These are phyloP conservation scores for Phasia obesa DNA, from an alignment of 2,888 invertebrate genomes.

Conservation along the genomic window DNA sequence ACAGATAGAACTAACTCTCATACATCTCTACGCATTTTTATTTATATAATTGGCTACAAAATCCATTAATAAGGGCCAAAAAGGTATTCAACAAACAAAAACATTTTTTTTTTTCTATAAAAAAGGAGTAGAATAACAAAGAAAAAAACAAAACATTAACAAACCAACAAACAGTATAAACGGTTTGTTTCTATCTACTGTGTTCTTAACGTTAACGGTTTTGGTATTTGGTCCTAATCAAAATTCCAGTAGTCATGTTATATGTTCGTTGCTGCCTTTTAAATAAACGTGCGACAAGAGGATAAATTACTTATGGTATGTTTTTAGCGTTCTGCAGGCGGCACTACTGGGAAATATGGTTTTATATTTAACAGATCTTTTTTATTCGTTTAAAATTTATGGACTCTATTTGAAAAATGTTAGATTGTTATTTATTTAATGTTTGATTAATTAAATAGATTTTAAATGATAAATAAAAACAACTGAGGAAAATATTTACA, in stretches of 20 bases:
- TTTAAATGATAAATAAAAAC: neutral
- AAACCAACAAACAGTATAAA: neutral
- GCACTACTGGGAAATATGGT: slow-evolving; percentile 13
- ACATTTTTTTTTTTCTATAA: neutral
- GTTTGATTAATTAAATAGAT: slow-evolving; percentile 32
- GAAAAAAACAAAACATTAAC: neutral
- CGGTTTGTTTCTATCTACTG: neutral
- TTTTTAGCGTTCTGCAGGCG: neutral
- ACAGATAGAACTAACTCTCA: slow-evolving; percentile 19
- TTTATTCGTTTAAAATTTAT: slow-evolving; percentile 29
- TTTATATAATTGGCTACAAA: slow-evolving; percentile 60
- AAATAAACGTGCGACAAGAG: slow-evolving; percentile 69
- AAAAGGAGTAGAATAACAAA: slow-evolving; percentile 26
- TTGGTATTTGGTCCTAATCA: slow-evolving; percentile 81
- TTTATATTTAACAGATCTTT: slow-evolving; percentile 23
- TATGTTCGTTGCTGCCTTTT: slow-evolving; percentile 55
- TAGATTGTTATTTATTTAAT: slow-evolving; percentile 30
- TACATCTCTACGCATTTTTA: slow-evolving; percentile 51
- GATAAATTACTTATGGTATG: slow-evolving; percentile 54
- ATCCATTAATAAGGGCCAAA: slow-evolving; percentile 59
- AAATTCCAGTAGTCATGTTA: slow-evolving; percentile 79
- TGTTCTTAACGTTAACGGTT: slow-evolving; percentile 70
- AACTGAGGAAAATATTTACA: too few relatives aligned
- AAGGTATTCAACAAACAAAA: slow-evolving; percentile 52
- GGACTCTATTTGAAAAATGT: neutral